These are phyloP conservation scores for Helicoverpa assulta DNA, from an alignment of 2,888 invertebrate species.

Conservation along the genomic window DNA sequence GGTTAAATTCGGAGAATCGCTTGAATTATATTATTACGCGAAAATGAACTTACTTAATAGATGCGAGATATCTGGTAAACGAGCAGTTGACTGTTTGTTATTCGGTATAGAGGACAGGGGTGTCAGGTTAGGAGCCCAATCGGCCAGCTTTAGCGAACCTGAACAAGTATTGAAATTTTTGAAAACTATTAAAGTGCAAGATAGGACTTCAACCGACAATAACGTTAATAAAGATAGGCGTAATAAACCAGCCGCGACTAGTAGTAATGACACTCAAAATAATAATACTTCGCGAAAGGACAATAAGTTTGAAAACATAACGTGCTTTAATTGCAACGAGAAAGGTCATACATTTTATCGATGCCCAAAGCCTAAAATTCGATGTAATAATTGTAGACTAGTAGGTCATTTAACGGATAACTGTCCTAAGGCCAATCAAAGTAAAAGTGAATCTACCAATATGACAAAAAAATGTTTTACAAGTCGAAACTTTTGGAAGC, in stretches of 20 bases:
- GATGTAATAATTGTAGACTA: background rate
- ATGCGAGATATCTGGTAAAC: background rate
- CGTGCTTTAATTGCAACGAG: background rate
- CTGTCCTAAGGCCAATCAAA: background rate
- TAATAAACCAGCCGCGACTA: background rate
- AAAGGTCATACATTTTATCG: background rate
- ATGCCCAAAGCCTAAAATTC: background rate
- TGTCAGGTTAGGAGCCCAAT: background rate
- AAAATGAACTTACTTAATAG: slow-evolving; percentile 3
- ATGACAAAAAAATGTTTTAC: background rate
- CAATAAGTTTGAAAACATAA: background rate
- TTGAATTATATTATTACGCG: slow-evolving; percentile 2
- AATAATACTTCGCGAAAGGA: background rate
- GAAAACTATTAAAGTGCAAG: background rate
- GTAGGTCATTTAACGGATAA: background rate
- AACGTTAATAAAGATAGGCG: background rate
- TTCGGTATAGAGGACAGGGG: slow-evolving; percentile 1
- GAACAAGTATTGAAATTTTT: slow-evolving; percentile 9
- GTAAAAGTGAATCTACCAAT: background rate
- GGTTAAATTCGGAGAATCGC: background rate
- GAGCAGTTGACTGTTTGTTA: background rate
- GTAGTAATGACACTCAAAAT: background rate
- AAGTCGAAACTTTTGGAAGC: background rate
- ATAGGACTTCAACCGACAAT: background rate
- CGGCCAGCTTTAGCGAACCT: background rate